Base-by-base conservation (phyloP, 2,888 invertebrate species). In the Eumerus sabulonum region DNA sequence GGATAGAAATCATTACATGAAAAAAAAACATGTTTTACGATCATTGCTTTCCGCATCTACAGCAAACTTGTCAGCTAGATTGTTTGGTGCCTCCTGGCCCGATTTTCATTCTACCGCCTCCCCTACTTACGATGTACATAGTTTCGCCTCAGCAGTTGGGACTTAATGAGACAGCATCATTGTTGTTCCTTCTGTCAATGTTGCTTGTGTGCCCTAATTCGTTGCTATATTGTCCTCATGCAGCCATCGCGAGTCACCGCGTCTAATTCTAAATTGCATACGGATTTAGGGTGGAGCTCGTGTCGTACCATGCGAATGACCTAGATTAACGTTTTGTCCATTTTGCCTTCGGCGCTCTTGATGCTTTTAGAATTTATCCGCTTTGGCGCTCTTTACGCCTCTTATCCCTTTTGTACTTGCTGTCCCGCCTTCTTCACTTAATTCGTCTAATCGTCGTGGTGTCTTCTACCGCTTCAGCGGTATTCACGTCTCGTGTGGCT, bases 1-100 rank as follows among this genome's bases (percentile, higher is more conserved):
- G 67, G 67, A 73, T 77, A 67, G 63, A 72, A 73, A 73, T 77
- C 77, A 77, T 77, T 77, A 77, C 77, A 77, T 63, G 77, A 73
- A 73, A 77, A 77, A n/a, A 77, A 67, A 77, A 77, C 77, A 73
- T 77, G 67, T 77, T 77, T 77, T 77, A 77, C 73, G 73, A 77
- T 73, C 73, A 42, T 77, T 73, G 11, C 67, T 73, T 67, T 63
- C 42, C 73, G 63, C 73, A 67, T 73, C 67, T 18, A 13, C 44
- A 56, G 63, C 42, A 16, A 72, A n/a, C 42, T n/a, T 40, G n/a
- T n/a, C 18, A n/a, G 47, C 54, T 44, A 67, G 56, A 68, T 40
- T 36, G 40, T 35, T 38, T 38, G 63, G 51, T 60, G 68, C 68
- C 57, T 57, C 63, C 68, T 60, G 68, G 74, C 62, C 47, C 44